These are phyloP conservation scores for Diglossa brunneiventris DNA, from an alignment of 2,113 vertebrate genomes.

Conservation along the genomic window DNA sequence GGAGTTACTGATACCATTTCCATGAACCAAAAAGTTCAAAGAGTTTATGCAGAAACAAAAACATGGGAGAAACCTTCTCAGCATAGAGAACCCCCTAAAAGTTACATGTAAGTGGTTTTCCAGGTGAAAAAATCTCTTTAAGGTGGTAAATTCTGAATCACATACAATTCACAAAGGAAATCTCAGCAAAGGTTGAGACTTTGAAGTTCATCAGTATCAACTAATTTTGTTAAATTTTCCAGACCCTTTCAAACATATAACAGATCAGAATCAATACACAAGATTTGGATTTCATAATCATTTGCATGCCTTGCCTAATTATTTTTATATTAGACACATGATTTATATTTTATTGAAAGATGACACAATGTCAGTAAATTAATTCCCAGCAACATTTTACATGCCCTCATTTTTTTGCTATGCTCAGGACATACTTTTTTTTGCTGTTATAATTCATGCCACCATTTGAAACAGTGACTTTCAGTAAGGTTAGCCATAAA, in stretches of 20 bases:
- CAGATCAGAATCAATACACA: not conserved
- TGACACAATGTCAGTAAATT: not conserved
- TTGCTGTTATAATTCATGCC: not conserved
- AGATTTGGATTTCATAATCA: not conserved
- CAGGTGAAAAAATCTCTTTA: not conserved
- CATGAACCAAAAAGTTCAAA: not conserved
- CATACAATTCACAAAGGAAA: not conserved
- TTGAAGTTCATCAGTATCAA: not conserved
- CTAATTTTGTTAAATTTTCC: not conserved
- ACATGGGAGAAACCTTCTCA: not conserved
- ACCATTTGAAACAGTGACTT: not conserved
- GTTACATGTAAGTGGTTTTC: not conserved
- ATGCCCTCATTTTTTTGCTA: not conserved
- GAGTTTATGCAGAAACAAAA: not conserved
- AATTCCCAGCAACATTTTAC: not conserved
- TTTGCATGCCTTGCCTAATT: not conserved
- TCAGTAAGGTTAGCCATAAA: slow-evolving; percentile 13
- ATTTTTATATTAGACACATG: not conserved
- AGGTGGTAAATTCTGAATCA: not conserved
- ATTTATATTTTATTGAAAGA: not conserved
- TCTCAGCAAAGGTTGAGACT: not conserved
- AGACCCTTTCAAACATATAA: not conserved
- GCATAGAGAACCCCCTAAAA: not conserved
- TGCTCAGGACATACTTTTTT: not conserved
- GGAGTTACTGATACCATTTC: not conserved